A percentile compares a stretch with the other conserved stretches of the same genome.
Evolutionary conservation across 2,113 vertebrate genomes (phyloP).

Genomic region (Chroicocephalus ridibundus): DNA sequence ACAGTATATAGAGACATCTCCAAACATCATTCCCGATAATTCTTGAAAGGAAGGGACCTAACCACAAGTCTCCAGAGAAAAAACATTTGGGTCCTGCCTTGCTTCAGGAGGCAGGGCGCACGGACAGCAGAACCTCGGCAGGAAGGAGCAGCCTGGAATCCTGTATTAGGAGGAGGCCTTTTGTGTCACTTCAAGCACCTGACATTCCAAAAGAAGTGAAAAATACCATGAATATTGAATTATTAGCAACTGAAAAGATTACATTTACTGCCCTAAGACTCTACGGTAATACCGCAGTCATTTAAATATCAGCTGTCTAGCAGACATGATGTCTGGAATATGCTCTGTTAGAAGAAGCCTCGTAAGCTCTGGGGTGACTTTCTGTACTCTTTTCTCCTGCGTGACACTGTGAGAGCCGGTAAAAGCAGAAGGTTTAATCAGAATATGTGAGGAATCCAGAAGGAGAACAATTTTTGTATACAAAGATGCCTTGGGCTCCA

Average conservation of each 20-base stretch:
- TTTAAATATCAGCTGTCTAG: background rate
- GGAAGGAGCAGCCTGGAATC: background rate
- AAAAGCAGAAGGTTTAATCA: background rate
- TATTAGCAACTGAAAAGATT: background rate
- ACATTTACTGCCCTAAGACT: background rate
- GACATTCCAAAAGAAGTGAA: background rate
- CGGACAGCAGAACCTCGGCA: background rate
- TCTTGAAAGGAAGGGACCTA: background rate
- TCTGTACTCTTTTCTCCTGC: background rate
- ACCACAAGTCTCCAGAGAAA: background rate
- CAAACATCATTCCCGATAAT: background rate
- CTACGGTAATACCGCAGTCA: background rate
- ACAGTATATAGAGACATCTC: background rate
- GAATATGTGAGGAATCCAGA: background rate
- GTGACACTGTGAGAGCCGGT: background rate
- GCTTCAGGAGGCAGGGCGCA: background rate
- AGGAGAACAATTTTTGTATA: background rate
- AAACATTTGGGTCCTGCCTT: background rate
- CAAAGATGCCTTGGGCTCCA: background rate
- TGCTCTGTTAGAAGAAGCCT: background rate
- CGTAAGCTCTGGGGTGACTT: background rate
- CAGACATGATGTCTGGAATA: background rate
- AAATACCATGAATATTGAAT: background rate
- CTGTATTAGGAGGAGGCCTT: background rate
- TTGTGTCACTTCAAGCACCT: background rate